Base-by-base conservation (phyloP, 2,113 vertebrate genomes). In the Prunella fulvescens region DNA sequence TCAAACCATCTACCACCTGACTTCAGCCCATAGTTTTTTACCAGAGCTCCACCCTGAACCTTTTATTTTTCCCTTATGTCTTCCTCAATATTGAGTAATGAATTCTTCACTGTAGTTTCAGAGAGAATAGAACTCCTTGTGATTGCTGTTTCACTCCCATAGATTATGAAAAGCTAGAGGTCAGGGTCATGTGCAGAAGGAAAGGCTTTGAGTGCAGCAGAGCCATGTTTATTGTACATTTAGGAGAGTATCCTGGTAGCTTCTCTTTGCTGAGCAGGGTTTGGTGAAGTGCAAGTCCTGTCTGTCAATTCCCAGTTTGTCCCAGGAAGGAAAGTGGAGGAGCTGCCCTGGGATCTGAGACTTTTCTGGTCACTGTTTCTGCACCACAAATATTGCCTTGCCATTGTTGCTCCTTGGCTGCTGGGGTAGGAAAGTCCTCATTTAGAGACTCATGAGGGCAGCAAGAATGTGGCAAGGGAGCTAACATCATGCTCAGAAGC, bases 331-430 rank as follows among this genome's bases (percentile, higher is more conserved):
- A 66, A 22, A 81, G 44, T 0, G 0, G n/a, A 64, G 61, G 37
- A 57, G 31, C 40, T 79, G 2, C 51, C 39, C 51, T 26, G 39
- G 25, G 29, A 8, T 70, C 65, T 33, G 39, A 58, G 67, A 31
- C 53, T 45, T 47, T 33, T 28, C 77, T 87, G 65, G 51, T 74
- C 26, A 6, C 7, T 13, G 64, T 83, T 92, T 86, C 72, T 81
- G 77, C 39, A 54, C 42, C 39, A 10, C 64, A 47, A 37, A 51
- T 50, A 15, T 2, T 71, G 64, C 29, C 37, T 81, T 2, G 0
- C 66, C 24, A 1, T 9, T 88, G 7, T 20, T 1, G 1, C 24
- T 84, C 8, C 0, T 87, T 0, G 0, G 42, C 19, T 56, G n/a
- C 69, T 70, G 28, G 57, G 44, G 64, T 78, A 26, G 60, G 8